Percentiles rank a stretch among this genome's conserved stretches.
Evolutionary conservation across 1,140 invertebrate genomes (phyloP).

Genomic region (Polypedilum pembai): DNA sequence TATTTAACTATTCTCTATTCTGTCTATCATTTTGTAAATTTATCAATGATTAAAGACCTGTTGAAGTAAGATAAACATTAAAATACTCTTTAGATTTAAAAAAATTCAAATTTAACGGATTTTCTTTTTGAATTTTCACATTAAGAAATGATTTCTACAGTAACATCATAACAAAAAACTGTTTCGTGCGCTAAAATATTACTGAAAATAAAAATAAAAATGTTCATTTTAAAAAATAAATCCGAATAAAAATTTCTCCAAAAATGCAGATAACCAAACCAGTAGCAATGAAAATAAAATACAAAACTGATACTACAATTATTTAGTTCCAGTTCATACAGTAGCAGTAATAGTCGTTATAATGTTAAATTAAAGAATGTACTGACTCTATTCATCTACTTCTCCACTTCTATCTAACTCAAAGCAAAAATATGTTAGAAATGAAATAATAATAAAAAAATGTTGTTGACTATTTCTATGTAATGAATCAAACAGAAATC

Average conservation of each 20-base stretch:
- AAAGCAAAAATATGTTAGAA: too few relatives aligned
- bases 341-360: not conserved
- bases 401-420: too few relatives aligned
- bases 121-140: too few relatives aligned
- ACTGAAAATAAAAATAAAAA: too few relatives aligned
- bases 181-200: too few relatives aligned
- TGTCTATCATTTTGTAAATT: not conserved
- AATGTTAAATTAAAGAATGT: not conserved
- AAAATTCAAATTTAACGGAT: not conserved
- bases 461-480: constrained; percentile 18
- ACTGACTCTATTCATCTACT: not conserved
- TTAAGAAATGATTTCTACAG: too few relatives aligned
- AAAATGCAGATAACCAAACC: not conserved
- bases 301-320: not conserved
- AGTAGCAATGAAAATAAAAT: constrained; percentile 17
- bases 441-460: not conserved
- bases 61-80: not conserved
- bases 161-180: too few relatives aligned
- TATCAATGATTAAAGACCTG: not conserved
- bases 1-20: not conserved
- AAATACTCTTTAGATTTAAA: not conserved
- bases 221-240: too few relatives aligned
- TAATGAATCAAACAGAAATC: not conserved
- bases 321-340: not conserved
- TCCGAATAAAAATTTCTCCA: too few relatives aligned